These are phyloP conservation scores for Leptonema lineaticorne DNA, from an alignment of 1,140 invertebrate genomes.

Conservation along the genomic window DNA sequence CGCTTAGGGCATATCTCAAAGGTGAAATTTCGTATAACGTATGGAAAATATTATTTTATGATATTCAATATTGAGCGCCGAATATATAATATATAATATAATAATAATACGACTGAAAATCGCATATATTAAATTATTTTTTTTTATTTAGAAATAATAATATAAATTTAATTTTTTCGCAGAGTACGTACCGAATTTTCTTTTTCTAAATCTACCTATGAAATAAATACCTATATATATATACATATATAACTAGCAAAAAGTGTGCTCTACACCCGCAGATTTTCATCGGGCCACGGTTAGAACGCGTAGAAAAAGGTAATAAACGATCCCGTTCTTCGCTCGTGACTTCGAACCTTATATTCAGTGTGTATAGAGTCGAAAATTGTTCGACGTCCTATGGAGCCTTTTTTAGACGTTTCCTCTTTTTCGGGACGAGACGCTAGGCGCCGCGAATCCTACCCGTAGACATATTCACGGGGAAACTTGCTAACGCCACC, in stretches of 20 bases:
- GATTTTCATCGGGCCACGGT: conserved; percentile 35
- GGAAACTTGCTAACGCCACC: conserved; percentile 42
- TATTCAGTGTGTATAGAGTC: neutral
- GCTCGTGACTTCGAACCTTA: neutral
- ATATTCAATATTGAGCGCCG: too few species aligned
- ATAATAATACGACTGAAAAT: too few species aligned
- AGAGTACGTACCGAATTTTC: conserved; percentile 35
- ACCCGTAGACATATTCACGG: conserved; percentile 43
- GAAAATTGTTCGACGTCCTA: neutral
- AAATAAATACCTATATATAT: conserved; percentile 43
- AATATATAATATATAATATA: too few species aligned
- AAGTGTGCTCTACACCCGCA: conserved; percentile 39
- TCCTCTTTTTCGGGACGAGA: conserved; percentile 40
- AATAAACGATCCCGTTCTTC: conserved; percentile 8
- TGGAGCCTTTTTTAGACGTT: conserved; percentile 35
- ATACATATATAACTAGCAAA: conserved; percentile 41
- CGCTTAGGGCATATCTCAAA: too few species aligned
- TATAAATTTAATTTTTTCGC: conserved; percentile 5
- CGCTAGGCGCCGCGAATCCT: conserved; percentile 41
- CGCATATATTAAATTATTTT: too few species aligned
- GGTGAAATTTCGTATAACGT: too few species aligned
- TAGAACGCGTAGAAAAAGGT: conserved; percentile 15
- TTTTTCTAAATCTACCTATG: conserved; percentile 42
- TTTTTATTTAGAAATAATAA: too few species aligned
- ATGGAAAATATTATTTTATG: too few species aligned